A percentile compares a stretch with the other conserved stretches of the same genome.
phyloP scores from a whole-genome alignment of 1,140 invertebrate species.

The Helicoverpa armigera region DNA sequence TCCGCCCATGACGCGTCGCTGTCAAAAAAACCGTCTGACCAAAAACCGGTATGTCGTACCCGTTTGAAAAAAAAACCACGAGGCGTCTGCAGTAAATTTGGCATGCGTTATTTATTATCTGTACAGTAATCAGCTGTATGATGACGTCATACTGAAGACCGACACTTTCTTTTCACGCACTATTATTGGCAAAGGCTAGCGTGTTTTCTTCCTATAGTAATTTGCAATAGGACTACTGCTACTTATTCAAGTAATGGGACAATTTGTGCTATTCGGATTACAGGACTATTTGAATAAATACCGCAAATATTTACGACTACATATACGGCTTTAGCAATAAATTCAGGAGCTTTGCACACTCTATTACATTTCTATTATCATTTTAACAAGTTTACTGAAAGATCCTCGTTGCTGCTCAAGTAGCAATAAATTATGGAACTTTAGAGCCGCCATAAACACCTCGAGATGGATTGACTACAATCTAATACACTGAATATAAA shows the following conservation, averaged over 20 bases:
- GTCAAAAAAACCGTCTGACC: constrained; percentile 26
- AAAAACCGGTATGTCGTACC: constrained; percentile 35
- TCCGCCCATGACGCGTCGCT: constrained; percentile 30
- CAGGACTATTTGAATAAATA: not conserved
- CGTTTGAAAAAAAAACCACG: constrained; percentile 36
- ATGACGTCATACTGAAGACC: constrained; percentile 30
- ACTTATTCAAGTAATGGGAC: not conserved
- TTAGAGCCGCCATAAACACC: not conserved
- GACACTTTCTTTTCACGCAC: constrained; percentile 43
- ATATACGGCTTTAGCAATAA: too few species aligned
- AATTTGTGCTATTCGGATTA: not conserved
- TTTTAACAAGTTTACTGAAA: too few species aligned
- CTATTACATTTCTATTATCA: too few species aligned
- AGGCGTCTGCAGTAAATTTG: constrained; percentile 38
- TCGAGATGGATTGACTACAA: not conserved
- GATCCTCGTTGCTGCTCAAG: not conserved
- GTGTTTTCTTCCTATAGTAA: constrained; percentile 2
- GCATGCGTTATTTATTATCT: constrained; percentile 44
- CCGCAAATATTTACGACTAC: too few species aligned
- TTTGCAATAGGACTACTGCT: constrained; percentile 13
- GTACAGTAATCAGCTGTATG: constrained; percentile 43
- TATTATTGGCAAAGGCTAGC: constrained; percentile 22
- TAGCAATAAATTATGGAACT: not conserved
- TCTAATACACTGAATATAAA: constrained; percentile 18
- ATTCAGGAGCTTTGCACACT: too few species aligned